Evolutionary conservation across 1,140 invertebrate species (phyloP).

Genomic region (Xylocopa sonorina): DNA sequence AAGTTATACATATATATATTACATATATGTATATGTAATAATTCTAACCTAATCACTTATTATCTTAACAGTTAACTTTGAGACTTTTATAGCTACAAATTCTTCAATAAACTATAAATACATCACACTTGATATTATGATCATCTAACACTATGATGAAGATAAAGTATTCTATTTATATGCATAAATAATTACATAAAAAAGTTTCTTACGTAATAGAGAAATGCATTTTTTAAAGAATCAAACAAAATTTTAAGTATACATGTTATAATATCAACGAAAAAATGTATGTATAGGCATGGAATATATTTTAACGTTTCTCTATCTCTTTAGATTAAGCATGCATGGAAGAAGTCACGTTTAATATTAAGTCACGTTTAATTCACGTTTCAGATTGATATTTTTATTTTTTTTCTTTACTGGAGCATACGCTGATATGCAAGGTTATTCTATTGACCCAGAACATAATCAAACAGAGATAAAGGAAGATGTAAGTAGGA

Average conservation of each 20-base stretch:
- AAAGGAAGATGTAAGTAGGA: conserved; percentile 78
- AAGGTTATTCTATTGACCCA: conserved; percentile 77
- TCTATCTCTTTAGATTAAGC: background rate
- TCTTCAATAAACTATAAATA: background rate
- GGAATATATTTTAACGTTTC: background rate
- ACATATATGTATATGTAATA: background rate
- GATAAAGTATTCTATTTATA: no score
- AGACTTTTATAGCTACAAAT: background rate
- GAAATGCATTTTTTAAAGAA: no score
- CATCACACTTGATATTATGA: background rate
- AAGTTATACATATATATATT: background rate
- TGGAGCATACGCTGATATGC: conserved; percentile 76
- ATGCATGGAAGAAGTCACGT: conserved; percentile 50
- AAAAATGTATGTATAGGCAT: no score
- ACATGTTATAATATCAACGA: no score
- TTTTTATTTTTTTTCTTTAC: conserved; percentile 66
- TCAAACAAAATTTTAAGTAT: no score
- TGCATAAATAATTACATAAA: no score
- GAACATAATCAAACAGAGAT: conserved; percentile 76
- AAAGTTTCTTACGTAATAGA: no score
- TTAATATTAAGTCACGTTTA: conserved; percentile 75
- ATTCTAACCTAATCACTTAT: conserved; percentile 14
- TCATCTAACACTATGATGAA: no score
- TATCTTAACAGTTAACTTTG: background rate
- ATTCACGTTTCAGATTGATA: conserved; percentile 77